Conservation (phyloP, 2,888 invertebrate genomes). For the Coelinius sp. region DNA sequence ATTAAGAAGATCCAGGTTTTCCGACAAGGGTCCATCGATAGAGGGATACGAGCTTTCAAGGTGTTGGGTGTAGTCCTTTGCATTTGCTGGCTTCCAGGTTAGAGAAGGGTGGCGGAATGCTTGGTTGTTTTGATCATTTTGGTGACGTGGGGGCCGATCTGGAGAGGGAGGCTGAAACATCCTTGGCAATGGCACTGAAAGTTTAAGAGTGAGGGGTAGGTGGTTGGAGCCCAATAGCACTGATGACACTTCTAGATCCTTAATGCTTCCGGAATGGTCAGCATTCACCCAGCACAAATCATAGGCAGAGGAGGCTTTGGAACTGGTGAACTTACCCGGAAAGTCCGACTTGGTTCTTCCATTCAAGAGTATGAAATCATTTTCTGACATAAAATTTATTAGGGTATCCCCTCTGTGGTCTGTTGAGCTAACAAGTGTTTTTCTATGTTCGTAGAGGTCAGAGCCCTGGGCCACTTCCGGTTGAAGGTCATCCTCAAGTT, state of each 20-base stretch:
- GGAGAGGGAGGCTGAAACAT: not conserved
- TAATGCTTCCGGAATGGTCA: not conserved
- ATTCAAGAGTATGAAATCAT: not conserved
- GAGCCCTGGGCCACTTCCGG: not conserved
- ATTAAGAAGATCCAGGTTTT: not conserved
- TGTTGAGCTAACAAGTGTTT: not conserved
- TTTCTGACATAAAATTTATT: not conserved
- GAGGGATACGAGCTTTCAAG: not conserved
- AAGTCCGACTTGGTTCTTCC: not conserved
- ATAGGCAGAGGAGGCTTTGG: not conserved
- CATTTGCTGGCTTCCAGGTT: not conserved
- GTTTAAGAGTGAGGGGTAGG: not conserved
- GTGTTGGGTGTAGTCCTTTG: not conserved
- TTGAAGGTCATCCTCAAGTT: not conserved
- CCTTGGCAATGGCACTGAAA: not conserved
- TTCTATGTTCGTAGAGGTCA: not conserved
- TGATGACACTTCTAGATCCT: not conserved
- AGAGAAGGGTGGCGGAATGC: too few species aligned
- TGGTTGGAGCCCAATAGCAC: not conserved
- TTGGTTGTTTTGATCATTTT: not conserved
- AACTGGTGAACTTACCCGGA: not conserved
- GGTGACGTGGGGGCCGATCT: not conserved
- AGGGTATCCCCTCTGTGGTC: not conserved
- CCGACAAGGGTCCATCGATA: not conserved
- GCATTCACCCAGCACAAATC: not conserved